phyloP scores from a whole-genome alignment of 37 sponge, comb jelly and placozoan genomes.

The Aplysina aerophoba region DNA sequence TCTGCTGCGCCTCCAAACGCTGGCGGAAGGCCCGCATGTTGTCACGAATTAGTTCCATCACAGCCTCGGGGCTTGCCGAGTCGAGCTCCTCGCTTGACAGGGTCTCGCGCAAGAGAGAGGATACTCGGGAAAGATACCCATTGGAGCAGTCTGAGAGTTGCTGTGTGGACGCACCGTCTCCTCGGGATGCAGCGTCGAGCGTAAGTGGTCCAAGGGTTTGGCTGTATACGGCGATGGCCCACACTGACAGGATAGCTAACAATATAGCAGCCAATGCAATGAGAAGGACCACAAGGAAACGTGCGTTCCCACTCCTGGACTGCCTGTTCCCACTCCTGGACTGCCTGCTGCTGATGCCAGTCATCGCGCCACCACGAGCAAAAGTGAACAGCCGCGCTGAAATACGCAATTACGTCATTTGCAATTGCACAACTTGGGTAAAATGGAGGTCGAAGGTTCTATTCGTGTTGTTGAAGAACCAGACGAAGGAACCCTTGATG shows the following conservation, averaged over 20 bases:
- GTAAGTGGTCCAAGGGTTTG: too few relatives aligned
- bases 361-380: too few relatives aligned
- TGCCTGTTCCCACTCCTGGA: neutral
- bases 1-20: conserved; percentile 48
- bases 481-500: conserved; percentile 76
- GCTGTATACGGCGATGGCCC: too few relatives aligned
- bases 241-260: too few relatives aligned
- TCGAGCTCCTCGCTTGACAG: too few relatives aligned
- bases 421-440: too few relatives aligned
- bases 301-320: neutral
- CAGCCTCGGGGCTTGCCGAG: neutral
- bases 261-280: too few relatives aligned
- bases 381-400: too few relatives aligned
- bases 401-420: too few relatives aligned
- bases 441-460: neutral
- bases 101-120: neutral
- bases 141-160: neutral
- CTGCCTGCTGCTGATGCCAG: conserved; percentile 23
- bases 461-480: conserved; percentile 28
- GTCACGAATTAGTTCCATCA: neutral
- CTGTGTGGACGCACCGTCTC: too few relatives aligned
- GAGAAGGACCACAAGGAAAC: too few relatives aligned
- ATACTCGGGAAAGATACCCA: neutral
- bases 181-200: too few relatives aligned
- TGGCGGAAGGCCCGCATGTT: neutral